Evolutionary conservation across 2,888 invertebrate species (phyloP).

Genomic region (Stenotaenia linearis): DNA sequence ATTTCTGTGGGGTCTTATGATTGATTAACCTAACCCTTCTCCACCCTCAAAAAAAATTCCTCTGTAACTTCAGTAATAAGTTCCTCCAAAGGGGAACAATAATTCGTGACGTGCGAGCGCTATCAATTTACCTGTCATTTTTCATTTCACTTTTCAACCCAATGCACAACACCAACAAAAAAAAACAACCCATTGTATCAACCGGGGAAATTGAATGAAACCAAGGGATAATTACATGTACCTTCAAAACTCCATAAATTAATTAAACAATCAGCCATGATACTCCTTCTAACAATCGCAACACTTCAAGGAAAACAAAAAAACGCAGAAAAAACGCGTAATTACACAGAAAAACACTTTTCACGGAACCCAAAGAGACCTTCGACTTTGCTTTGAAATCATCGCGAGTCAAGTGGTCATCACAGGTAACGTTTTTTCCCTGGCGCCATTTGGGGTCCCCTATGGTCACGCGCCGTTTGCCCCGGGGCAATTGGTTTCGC

Average conservation of each 20-base stretch:
- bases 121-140: conserved; percentile 23
- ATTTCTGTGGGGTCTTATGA: conserved; percentile 13
- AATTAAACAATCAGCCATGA: neutral
- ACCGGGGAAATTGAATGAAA: neutral
- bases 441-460: conserved; percentile 4
- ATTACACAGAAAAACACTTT: neutral
- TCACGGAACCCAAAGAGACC: neutral
- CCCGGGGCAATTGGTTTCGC: neutral
- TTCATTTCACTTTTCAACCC: conserved; percentile 5
- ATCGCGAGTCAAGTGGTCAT: neutral
- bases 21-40: conserved; percentile 11
- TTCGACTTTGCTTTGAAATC: neutral
- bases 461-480: neutral
- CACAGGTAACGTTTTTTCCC: neutral
- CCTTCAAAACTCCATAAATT: neutral
- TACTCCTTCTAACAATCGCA: neutral
- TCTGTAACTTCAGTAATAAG: neutral
- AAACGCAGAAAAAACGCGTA: neutral
- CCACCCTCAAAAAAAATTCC: neutral
- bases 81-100: neutral
- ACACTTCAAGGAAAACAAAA: neutral
- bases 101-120: neutral
- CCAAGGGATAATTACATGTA: too few relatives aligned
- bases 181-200: neutral
- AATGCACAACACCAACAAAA: neutral